Conservation (phyloP, 1,140 invertebrate genomes). For the Tetramorium alpestre region DNA sequence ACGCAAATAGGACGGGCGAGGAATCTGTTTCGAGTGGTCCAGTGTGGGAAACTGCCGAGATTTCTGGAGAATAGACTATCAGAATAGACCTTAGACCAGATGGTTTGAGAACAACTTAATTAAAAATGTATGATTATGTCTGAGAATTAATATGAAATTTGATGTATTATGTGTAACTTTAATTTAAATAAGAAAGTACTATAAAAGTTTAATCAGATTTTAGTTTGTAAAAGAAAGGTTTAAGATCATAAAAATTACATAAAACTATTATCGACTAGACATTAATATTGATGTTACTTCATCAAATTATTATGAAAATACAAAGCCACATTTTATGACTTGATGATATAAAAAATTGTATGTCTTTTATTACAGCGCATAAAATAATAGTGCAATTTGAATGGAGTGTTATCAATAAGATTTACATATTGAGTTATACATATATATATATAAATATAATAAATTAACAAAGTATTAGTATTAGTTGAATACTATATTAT, state of each 20-base stretch:
- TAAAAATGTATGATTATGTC: not conserved
- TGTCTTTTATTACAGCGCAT: not conserved
- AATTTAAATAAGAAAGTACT: not conserved
- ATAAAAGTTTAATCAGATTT: not conserved
- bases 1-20: conserved; percentile 23
- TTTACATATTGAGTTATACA: not conserved
- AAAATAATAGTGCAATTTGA: not conserved
- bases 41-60: conserved; percentile 49
- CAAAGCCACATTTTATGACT: not conserved
- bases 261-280: not conserved
- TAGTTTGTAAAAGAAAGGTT: not conserved
- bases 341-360: not conserved
- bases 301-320: not conserved
- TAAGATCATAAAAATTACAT: not conserved
- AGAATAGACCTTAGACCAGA: not conserved
- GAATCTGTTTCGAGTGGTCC: conserved; percentile 26
- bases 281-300: not conserved
- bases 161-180: not conserved
- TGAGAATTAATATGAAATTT: not conserved
- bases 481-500: not conserved
- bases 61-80: conserved; percentile 24
- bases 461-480: not conserved
- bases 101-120: not conserved
- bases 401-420: not conserved
- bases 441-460: not conserved